A percentile compares a stretch with the other conserved stretches of the same genome.
These are phyloP conservation scores for Ectemnius continuus DNA, from an alignment of 2,888 invertebrate species.

Conservation along the genomic window DNA sequence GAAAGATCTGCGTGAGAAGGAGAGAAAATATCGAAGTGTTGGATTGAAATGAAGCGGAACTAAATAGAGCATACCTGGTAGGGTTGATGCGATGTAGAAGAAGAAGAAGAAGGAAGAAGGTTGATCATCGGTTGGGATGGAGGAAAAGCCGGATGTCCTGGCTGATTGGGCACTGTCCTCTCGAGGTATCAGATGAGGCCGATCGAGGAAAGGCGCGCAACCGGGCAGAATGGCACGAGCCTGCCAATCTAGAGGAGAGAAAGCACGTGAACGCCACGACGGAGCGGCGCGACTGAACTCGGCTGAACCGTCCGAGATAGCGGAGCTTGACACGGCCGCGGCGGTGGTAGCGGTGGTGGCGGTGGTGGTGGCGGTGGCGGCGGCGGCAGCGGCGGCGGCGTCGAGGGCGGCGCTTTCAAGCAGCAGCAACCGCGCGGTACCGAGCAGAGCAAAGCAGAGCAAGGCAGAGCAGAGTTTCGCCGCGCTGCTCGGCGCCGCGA, in stretches of 20 bases:
- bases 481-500: no score
- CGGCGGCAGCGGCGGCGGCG: no score
- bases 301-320: slow-evolving; percentile 65
- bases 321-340: slow-evolving; percentile 62
- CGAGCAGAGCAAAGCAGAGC: neutral
- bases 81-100: no score
- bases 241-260: slow-evolving; percentile 41
- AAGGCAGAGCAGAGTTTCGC: no score
- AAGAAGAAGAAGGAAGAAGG: no score
- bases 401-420: slow-evolving; percentile 42
- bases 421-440: neutral
- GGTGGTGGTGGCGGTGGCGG: no score
- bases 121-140: neutral
- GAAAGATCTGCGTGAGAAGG: no score
- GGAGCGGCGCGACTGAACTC: slow-evolving; percentile 72
- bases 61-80: no score
- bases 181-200: slow-evolving; percentile 8
- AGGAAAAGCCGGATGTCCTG: neutral
- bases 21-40: no score
- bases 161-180: neutral
- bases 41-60: no score
- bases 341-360: slow-evolving; percentile 15
- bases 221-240: slow-evolving; percentile 4
- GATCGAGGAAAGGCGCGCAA: neutral
- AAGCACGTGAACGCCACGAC: slow-evolving; percentile 63